Conservation (phyloP, 2,888 invertebrate genomes). For the Sphecodes monilicornis region DNA sequence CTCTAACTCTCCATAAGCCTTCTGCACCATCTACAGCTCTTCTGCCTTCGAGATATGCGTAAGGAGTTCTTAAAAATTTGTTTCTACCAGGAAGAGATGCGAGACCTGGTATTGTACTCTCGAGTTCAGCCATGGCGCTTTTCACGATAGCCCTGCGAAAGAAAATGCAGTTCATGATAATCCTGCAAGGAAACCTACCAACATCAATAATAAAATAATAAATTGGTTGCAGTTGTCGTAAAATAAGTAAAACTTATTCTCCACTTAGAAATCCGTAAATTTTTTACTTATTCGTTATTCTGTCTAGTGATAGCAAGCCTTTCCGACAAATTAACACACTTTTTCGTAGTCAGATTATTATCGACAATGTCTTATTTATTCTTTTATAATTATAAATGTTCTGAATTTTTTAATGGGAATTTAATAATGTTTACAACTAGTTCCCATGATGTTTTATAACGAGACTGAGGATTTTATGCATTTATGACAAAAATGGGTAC, state of each 20-base stretch:
- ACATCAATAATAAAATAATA: no score
- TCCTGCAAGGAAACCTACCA: background rate
- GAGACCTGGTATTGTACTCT: slow-evolving; percentile 86
- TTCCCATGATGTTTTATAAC: background rate
- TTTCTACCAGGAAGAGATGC: slow-evolving; percentile 85
- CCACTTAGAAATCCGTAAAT: no score
- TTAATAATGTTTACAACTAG: background rate
- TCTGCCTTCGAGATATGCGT: slow-evolving; percentile 88
- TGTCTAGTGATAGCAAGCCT: no score
- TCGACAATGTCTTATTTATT: no score
- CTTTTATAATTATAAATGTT: background rate
- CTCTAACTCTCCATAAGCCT: slow-evolving; percentile 91
- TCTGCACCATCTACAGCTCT: slow-evolving; percentile 90
- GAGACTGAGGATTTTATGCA: no score
- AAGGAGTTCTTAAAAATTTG: slow-evolving; percentile 83
- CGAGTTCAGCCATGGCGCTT: slow-evolving; percentile 42
- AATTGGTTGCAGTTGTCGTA: no score
- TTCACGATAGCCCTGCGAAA: background rate
- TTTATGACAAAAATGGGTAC: no score
- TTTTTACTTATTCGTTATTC: no score
- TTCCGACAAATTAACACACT: no score
- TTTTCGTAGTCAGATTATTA: no score
- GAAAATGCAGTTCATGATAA: background rate
- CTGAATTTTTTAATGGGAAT: background rate
- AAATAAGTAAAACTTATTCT: no score